Base-by-base conservation (phyloP, 1,140 invertebrate species). In the Aricia agestis region DNA sequence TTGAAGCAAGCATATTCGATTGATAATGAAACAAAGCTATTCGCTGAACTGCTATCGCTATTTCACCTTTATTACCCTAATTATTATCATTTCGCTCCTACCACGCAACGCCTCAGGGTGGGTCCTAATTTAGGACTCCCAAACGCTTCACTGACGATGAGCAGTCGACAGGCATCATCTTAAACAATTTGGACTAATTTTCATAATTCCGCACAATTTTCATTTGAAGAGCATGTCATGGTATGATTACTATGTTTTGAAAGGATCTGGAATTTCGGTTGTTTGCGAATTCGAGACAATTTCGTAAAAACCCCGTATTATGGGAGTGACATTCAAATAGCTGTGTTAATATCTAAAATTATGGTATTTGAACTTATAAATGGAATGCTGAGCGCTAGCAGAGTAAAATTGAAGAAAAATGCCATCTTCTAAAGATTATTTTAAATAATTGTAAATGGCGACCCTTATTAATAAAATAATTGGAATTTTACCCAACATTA, bases 161-260 rank as follows among this genome's bases (percentile, higher is more conserved):
- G 79, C 77, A 80, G 78, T 73, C 74, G 69, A 76, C 79, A 69
- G 83, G 80, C 78, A 82, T 77, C 76, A 80, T 77, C 79, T 80
- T 72, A 74, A 84, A 90, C 87, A 90, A 90, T 90, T 90, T 84
- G 80, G 80, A 78, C 81, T 85, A 89, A 90, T 89, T 90, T 87
- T 79, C 79, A 79, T 86, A 87, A 90, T 88, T 87, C 76, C 67
- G 78, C 79, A 86, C 81, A 88, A 86, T 87, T 87, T 85, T 74
- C 80, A 73, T 78, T 77, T 76, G 73, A 89, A 86, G 82, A 84
- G 83, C 83, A 90, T 89, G 85, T 90, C 84, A 36, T 81, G 80
- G 72, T 81, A 6, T 63, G 17, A 63, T 19, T 63, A 19, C 19
- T 19, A 59, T 25, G 9, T 52, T 52, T 52, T 52, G 45, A 52